A percentile compares a stretch with the other conserved stretches of the same genome.
These are phyloP conservation scores for Machimus rusticus DNA, from an alignment of 2,888 invertebrate species.

Conservation along the genomic window DNA sequence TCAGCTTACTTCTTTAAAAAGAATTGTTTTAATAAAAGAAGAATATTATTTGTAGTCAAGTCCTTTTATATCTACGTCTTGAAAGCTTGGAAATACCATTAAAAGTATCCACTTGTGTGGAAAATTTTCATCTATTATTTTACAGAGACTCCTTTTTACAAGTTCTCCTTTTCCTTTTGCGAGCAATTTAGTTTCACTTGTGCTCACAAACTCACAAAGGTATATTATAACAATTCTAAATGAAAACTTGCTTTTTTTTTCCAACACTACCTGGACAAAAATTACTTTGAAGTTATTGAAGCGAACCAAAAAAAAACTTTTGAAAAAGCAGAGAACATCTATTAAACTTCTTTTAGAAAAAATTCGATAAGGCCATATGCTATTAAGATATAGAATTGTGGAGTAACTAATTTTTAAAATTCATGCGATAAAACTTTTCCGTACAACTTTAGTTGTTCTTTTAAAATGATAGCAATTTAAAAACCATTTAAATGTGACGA, in stretches of 20 bases:
- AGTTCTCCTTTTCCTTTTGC: neutral
- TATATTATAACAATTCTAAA: neutral
- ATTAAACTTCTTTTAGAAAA: too few relatives aligned
- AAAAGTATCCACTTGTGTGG: neutral
- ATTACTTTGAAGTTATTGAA: neutral
- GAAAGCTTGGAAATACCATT: neutral
- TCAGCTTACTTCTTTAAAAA: neutral
- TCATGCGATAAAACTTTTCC: neutral
- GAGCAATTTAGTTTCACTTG: neutral
- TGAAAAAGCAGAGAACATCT: neutral
- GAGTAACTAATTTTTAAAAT: too few relatives aligned
- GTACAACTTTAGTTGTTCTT: neutral
- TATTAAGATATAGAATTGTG: neutral
- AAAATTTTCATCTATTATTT: neutral
- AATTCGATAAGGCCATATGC: neutral
- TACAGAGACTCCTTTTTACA: neutral
- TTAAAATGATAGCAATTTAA: neutral
- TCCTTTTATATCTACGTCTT: neutral
- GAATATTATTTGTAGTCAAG: neutral
- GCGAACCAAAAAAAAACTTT: neutral
- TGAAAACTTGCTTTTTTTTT: neutral
- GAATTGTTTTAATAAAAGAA: neutral
- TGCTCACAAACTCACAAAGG: neutral
- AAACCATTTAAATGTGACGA: neutral
- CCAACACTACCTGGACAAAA: too few relatives aligned